Percentiles rank a stretch among this genome's conserved stretches.
Conservation (phyloP, 2,113 vertebrate species). For the Sarotherodon lohbergeri region DNA sequence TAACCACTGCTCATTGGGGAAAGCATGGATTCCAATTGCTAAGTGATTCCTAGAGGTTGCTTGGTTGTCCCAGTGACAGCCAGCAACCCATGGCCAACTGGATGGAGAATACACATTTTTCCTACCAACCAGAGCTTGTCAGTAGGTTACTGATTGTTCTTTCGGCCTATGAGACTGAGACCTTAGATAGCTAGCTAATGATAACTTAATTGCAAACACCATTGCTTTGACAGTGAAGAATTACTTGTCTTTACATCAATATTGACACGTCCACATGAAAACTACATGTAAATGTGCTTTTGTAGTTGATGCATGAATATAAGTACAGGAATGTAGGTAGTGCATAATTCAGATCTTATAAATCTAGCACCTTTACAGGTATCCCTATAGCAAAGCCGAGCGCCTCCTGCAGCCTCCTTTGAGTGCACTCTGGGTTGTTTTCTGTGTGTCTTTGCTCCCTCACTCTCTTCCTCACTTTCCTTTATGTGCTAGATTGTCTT, state of each 20-base stretch:
- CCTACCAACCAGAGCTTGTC: not conserved
- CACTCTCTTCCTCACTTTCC: not conserved
- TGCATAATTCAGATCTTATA: not conserved
- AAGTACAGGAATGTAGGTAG: not conserved
- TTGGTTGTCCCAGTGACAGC: not conserved
- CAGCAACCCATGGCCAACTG: not conserved
- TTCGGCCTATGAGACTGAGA: rapidly evolving
- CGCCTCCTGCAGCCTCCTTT: not conserved
- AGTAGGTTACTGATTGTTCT: not conserved
- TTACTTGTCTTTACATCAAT: not conserved
- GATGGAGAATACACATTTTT: not conserved
- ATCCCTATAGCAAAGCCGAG: not conserved
- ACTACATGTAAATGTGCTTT: not conserved
- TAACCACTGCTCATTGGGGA: not conserved
- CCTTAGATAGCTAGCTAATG: not conserved
- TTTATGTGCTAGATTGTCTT: not conserved
- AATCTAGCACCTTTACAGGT: not conserved
- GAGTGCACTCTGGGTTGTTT: not conserved
- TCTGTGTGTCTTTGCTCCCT: not conserved
- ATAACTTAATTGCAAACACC: not conserved
- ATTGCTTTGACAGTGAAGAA: not conserved
- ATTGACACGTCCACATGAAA: not conserved
- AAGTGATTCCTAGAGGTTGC: not conserved
- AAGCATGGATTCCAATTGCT: not conserved
- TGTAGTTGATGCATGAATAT: not conserved